Evolutionary conservation across 1,140 invertebrate genomes (phyloP), one percentile per base, ranked within the genome.

Genomic region (Diabrotica undecimpunctata): DNA sequence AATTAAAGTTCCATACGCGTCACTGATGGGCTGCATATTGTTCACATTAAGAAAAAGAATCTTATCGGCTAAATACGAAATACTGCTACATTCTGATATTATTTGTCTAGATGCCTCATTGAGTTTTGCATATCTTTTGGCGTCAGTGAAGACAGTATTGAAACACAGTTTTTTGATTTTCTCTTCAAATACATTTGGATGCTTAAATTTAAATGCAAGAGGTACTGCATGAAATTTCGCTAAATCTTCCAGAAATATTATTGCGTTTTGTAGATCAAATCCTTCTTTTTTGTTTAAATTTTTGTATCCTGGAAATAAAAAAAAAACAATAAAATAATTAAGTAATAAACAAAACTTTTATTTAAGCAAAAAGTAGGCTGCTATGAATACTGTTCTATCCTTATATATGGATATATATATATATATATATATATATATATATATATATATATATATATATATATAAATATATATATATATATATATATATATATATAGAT

Each of bases 111-210:
- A 5, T 75, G 56, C 9, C 74, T 60, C 2, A 79, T 66, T 63
- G 13, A 56, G 7, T 69, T 56, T 54, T 72, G 66, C 36, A 61
- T 59, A 13, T 68, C 70, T 7, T 71, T 36, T 54, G 66, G 71
- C 62, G 71, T 70, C 10, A 73, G 53, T 13, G 71, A 64, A n/a
- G 36, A 54, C 57, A 70, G 71, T n/a, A 25, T 13, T 36, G 14
- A 10, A 13, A 7, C 56, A 58, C 12, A 37, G 39, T 9, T 12
- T n/a, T 13, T 58, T 58, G 7, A 81, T 66, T 36, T 65, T 64
- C 39, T 78, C 57, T 5, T 82, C 73, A 64, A 82, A 86, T 0
- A 76, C 68, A 5, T 82, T 74, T 0, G 82, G 81, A 36, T 81
- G 67, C 35, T 75, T 70, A 13, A 71, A 41, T 54, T 77, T 77